Evolutionary conservation across 1,140 invertebrate species (phyloP), one percentile per base, ranked within the genome.

Genomic region (Gonatopus flavifemur): DNA sequence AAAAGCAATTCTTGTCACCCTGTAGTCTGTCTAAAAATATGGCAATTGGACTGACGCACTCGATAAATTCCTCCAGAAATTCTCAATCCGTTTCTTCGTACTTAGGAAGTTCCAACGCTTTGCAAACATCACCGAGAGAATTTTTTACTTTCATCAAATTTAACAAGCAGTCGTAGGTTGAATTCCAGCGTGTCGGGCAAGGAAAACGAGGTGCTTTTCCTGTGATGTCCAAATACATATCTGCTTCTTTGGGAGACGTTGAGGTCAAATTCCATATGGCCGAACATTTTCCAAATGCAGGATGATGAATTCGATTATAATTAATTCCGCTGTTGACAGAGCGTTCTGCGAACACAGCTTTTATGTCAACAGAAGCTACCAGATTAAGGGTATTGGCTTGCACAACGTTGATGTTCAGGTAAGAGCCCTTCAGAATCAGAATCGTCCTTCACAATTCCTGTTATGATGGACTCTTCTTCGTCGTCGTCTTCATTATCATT

Each of bases 1-100:
- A 57, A 42, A 49, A 49, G 32, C 45, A 53, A 38, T 42, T 53
- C 13, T 53, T 36, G 32, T 53, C 36, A 21, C 30, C 37, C 35
- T 57, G 51, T 35, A 54, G 20, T 16, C 35, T 53, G 25, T 57
- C 51, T 35, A 57, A 36, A 25, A 42, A 50, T 49, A 46, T 46
- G 8, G 46, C 51, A 19, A 53, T 49, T 36, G 51, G 32, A 32
- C 43, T 40, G 12, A 49, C 21, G 19, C 44, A 49, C 45, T 49
- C 45, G 18, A 53, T 37, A 40, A 53, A 57, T 49, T 57, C 38
- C 40, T 20, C 46, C 31, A 57, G 25, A 20, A 55, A 50, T 46
- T 55, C 47, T 2, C 49, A 42, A 19, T 55, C 47, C 18, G 13
- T 37, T 18, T 55, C 41, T 43, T 55, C 44, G 3, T 49, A 54